Evolutionary conservation across 1,140 invertebrate genomes (phyloP).

Genomic region (Phthorimaea operculella): DNA sequence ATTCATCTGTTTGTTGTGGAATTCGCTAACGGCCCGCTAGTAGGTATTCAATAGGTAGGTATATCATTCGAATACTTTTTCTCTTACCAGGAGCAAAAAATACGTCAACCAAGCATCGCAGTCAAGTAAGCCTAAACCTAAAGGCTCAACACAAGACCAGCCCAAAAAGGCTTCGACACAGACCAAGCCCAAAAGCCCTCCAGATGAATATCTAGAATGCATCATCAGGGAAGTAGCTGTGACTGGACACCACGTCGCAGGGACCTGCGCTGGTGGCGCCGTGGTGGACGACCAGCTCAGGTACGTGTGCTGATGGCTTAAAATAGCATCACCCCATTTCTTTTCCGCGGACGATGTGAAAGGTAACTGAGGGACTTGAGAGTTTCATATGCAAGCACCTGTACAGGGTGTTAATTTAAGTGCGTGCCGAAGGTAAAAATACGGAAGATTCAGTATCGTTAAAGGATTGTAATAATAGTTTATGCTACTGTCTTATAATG

Average conservation of each 20-base stretch:
- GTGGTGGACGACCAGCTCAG: conserved; percentile 72
- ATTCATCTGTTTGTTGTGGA: too few species aligned
- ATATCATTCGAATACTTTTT: neutral
- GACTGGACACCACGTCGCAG: conserved; percentile 75
- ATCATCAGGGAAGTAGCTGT: conserved; percentile 72
- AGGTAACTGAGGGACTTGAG: too few species aligned
- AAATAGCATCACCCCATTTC: too few species aligned
- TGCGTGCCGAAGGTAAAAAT: too few species aligned
- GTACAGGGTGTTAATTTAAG: too few species aligned
- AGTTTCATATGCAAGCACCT: too few species aligned
- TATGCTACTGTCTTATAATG: too few species aligned
- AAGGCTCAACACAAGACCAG: neutral
- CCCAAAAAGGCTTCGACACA: neutral
- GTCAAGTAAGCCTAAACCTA: neutral
- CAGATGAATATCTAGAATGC: conserved; percentile 75
- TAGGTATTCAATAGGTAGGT: too few species aligned
- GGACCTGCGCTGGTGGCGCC: conserved; percentile 74
- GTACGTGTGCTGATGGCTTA: conserved; percentile 46
- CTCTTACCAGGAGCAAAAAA: neutral
- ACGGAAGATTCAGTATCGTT: too few species aligned
- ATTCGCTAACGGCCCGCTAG: too few species aligned
- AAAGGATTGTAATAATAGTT: too few species aligned
- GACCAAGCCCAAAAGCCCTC: conserved; percentile 29
- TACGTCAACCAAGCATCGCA: neutral
- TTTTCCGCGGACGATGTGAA: too few species aligned